Conservation (phyloP, 2,888 invertebrate genomes). For the Epinotia demarniana region DNA sequence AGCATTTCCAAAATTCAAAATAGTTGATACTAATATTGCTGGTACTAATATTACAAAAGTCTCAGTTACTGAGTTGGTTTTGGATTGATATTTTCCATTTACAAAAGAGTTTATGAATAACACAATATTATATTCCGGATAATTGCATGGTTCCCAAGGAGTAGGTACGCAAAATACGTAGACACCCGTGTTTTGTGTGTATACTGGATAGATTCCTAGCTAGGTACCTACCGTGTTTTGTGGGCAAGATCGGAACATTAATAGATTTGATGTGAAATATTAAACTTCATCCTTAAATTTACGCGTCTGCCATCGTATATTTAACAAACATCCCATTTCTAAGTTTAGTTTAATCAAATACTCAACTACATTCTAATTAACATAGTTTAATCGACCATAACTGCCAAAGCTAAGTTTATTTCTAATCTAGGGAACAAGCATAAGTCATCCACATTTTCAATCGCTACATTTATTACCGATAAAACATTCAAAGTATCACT, state of each 20-base stretch:
- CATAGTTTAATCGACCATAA: constrained; percentile 10
- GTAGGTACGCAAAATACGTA: neutral
- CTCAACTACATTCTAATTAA: neutral
- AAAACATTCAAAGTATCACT: constrained; percentile 26
- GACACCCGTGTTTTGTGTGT: neutral
- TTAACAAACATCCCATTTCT: constrained; percentile 6
- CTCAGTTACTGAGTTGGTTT: neutral
- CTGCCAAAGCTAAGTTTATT: constrained; percentile 14
- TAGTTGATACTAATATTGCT: neutral
- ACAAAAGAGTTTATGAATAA: neutral
- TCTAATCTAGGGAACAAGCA: constrained; percentile 30
- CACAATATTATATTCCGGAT: neutral
- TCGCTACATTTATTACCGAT: constrained; percentile 20
- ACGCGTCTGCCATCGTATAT: constrained; percentile 2
- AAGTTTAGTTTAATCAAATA: neutral
- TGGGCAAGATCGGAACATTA: neutral
- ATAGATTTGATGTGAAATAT: neutral
- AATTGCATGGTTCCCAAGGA: neutral
- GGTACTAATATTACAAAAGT: too few relatives aligned
- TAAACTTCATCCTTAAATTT: neutral
- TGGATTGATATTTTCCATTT: neutral
- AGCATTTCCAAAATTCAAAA: neutral
- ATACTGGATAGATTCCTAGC: neutral
- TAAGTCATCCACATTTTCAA: constrained; percentile 41
- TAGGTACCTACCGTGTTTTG: neutral